Evolutionary conservation across 1,140 invertebrate species (phyloP).

Genomic region (Diorhabda sublineata): DNA sequence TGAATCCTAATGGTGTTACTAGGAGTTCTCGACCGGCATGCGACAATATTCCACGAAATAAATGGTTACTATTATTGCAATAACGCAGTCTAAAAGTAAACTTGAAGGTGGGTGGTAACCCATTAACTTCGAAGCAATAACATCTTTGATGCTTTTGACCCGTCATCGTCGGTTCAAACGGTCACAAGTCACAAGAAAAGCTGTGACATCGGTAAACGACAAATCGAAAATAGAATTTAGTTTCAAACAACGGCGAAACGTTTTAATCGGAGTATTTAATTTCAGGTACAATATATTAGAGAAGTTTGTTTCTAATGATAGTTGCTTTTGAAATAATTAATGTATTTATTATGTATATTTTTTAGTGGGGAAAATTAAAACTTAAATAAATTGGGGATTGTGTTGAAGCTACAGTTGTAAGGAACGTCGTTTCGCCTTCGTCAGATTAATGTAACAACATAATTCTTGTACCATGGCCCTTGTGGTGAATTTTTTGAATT

Average conservation of each 20-base stretch:
- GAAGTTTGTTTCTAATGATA: too few relatives aligned
- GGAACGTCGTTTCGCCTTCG: slow-evolving; percentile 17
- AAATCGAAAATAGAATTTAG: neutral
- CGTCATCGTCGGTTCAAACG: slow-evolving; percentile 5
- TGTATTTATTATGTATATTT: neutral
- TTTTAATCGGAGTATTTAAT: too few relatives aligned
- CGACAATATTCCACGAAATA: slow-evolving; percentile 16
- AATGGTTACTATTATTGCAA: slow-evolving; percentile 22
- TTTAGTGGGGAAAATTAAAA: slow-evolving; percentile 1
- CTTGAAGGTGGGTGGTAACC: slow-evolving; percentile 26
- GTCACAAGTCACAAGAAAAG: neutral
- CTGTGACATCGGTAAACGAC: neutral
- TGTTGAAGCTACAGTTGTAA: neutral
- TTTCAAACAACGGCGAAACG: neutral
- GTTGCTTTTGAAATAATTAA: neutral
- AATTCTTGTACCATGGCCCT: slow-evolving; percentile 22
- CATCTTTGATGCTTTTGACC: slow-evolving; percentile 23
- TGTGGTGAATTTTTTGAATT: slow-evolving; percentile 41
- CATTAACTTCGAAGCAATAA: slow-evolving; percentile 23
- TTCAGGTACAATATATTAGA: too few relatives aligned
- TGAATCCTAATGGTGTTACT: too few relatives aligned
- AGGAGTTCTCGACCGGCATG: neutral
- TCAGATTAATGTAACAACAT: slow-evolving; percentile 25
- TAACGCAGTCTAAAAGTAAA: slow-evolving; percentile 24
- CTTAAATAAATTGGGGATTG: slow-evolving; percentile 1